phyloP scores from a whole-genome alignment of 1,140 invertebrate species.

The Drusus annulatus region DNA sequence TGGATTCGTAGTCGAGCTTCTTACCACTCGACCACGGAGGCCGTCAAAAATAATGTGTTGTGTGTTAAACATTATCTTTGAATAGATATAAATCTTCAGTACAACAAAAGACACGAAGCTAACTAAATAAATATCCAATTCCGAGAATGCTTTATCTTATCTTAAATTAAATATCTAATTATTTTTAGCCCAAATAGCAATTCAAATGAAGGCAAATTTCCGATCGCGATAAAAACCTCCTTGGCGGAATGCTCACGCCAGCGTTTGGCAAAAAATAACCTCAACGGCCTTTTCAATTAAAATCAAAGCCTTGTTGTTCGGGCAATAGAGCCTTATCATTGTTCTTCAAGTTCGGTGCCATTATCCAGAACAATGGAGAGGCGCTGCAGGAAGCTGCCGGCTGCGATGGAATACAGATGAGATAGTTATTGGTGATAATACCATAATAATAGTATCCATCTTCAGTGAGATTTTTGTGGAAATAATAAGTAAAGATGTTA shows the following conservation, averaged over 20 bases:
- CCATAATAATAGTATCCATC: too few species aligned
- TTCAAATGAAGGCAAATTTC: background rate
- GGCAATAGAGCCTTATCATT: slow-evolving; percentile 8
- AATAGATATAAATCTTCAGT: background rate
- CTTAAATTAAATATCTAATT: background rate
- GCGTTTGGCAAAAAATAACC: background rate
- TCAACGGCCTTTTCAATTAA: slow-evolving; percentile 10
- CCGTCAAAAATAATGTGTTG: too few species aligned
- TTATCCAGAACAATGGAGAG: background rate
- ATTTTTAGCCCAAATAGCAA: background rate
- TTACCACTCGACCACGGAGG: too few species aligned
- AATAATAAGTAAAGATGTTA: too few species aligned
- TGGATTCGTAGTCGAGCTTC: too few species aligned
- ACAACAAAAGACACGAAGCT: background rate
- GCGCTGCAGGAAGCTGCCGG: background rate
- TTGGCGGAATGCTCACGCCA: background rate
- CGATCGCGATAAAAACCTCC: background rate
- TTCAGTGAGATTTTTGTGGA: too few species aligned
- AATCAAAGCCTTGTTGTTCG: slow-evolving; percentile 8
- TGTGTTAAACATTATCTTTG: too few species aligned
- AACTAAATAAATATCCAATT: background rate
- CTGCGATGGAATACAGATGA: too few species aligned
- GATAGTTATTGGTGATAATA: background rate
- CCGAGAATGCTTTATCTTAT: background rate
- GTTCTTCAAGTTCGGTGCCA: background rate